Conservation (phyloP, 2,888 invertebrate genomes). For the Synergus laeviventris region DNA sequence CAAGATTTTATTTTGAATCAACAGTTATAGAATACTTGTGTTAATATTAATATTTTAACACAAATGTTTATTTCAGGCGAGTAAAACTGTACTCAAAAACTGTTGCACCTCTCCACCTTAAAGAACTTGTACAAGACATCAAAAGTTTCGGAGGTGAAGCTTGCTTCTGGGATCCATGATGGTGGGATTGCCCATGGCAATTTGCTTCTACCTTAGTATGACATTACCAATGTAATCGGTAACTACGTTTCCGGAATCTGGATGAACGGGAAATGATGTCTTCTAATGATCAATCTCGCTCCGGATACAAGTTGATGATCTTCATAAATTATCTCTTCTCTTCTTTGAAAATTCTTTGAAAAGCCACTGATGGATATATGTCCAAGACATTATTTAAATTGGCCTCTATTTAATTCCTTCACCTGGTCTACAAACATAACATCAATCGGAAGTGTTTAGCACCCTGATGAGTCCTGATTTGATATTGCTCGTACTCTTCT, state of each 20-base stretch:
- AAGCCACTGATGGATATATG: too few species aligned
- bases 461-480: too few species aligned
- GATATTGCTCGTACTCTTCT: too few species aligned
- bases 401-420: too few species aligned
- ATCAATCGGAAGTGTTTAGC: too few species aligned
- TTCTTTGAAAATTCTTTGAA: not conserved
- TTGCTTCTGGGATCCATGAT: not conserved
- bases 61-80: not conserved
- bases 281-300: not conserved
- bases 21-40: too few species aligned
- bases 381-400: too few species aligned
- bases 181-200: not conserved
- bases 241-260: not conserved
- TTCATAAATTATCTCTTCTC: not conserved
- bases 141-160: not conserved
- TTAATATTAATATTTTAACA: too few species aligned
- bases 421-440: too few species aligned
- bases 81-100: not conserved
- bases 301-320: not conserved
- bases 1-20: too few species aligned
- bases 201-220: not conserved
- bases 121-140: not conserved
- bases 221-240: not conserved
- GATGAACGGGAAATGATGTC: not conserved
- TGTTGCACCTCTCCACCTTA: not conserved